phyloP scores from a whole-genome alignment of 2,113 vertebrate species.

The Tupaia tana region DNA sequence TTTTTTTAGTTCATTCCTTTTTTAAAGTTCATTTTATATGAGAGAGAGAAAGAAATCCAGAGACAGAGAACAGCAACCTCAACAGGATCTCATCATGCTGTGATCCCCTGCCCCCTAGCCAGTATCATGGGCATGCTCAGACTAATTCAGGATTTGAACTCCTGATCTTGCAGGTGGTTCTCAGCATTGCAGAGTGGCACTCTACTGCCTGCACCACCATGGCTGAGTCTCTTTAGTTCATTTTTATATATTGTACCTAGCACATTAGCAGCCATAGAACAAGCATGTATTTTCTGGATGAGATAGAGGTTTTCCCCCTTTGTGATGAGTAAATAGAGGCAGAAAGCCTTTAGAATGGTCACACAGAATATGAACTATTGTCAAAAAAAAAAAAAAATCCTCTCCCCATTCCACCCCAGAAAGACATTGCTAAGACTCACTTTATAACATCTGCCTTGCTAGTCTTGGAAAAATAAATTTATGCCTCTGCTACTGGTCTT shows the following conservation, averaged over 20 bases:
- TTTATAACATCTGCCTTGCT: not conserved
- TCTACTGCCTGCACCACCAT: too few species aligned
- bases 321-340: not conserved
- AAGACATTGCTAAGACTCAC: not conserved
- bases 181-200: too few species aligned
- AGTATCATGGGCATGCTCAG: too few species aligned
- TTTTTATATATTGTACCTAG: not conserved
- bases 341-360: not conserved
- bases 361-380: not conserved
- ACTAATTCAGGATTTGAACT: too few species aligned
- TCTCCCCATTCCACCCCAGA: not conserved
- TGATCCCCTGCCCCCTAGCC: too few species aligned
- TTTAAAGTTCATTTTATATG: too few species aligned
- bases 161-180: too few species aligned
- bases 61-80: too few species aligned
- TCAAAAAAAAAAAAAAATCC: not conserved
- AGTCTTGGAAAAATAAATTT: not conserved
- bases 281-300: not conserved
- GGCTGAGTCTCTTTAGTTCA: not conserved
- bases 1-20: not conserved
- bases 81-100: too few species aligned
- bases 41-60: too few species aligned
- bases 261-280: not conserved
- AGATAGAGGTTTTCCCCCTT: not conserved
- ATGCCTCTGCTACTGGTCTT: not conserved